Evolutionary conservation across 2,113 vertebrate species (phyloP).

Genomic region (Bettongia penicillata): DNA sequence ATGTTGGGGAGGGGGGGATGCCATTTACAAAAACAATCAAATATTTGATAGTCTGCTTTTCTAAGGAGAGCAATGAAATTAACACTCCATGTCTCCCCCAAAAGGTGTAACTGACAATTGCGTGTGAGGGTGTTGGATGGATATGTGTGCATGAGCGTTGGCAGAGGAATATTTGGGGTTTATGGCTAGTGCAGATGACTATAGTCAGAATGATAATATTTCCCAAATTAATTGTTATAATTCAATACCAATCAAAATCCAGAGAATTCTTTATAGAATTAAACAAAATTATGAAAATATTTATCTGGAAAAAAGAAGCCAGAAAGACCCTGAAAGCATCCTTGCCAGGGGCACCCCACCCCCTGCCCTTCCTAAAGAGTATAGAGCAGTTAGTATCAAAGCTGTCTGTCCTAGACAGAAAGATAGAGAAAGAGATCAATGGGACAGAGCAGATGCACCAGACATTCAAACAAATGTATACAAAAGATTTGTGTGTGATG

Average conservation of each 20-base stretch:
- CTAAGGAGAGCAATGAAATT: not conserved
- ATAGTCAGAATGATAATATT: not conserved
- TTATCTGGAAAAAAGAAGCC: not conserved
- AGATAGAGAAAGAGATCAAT: not conserved
- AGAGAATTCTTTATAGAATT: not conserved
- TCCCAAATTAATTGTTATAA: not conserved
- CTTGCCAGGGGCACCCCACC: not conserved
- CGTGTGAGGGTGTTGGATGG: not conserved
- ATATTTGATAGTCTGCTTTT: not conserved
- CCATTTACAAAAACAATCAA: not conserved
- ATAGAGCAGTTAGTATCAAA: not conserved
- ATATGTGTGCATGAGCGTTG: not conserved
- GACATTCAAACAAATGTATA: not conserved
- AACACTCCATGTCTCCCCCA: not conserved
- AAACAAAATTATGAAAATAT: not conserved
- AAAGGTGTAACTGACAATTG: not conserved
- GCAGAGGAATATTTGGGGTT: not conserved
- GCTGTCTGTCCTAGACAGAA: not conserved
- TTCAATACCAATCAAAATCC: not conserved
- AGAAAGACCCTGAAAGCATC: not conserved
- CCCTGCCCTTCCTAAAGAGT: not conserved
- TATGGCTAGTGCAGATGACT: not conserved
- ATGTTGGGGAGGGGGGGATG: not conserved
- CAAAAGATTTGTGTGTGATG: not conserved
- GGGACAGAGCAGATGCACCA: not conserved